Percentiles rank a stretch among this genome's conserved stretches.
These are phyloP conservation scores for Dipodomys ordii DNA, from an alignment of 2,113 vertebrate species.

Conservation along the genomic window DNA sequence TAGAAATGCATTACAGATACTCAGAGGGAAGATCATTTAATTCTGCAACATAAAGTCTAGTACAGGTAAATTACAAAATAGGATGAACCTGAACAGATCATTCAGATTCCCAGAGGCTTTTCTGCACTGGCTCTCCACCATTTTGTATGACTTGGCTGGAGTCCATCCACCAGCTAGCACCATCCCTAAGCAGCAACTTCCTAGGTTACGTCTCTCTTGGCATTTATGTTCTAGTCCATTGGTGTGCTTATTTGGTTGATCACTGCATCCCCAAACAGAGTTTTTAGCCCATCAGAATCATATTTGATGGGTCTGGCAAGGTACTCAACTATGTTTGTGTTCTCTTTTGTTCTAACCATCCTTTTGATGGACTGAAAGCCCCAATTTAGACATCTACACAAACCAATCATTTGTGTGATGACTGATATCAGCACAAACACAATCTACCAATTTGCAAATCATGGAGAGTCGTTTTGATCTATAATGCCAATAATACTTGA, in stretches of 20 bases:
- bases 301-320: conserved; percentile 51
- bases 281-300: conserved; percentile 16
- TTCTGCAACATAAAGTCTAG: background rate
- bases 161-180: background rate
- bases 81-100: background rate
- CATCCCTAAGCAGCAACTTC: conserved; percentile 28
- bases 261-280: conserved; percentile 21
- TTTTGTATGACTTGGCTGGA: background rate
- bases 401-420: background rate
- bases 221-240: conserved; percentile 43
- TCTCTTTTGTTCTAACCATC: conserved; percentile 27
- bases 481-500: background rate
- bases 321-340: conserved; percentile 29
- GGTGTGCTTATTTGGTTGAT: conserved; percentile 50
- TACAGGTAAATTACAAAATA: background rate
- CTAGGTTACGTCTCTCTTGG: conserved; percentile 50
- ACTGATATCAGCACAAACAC: background rate
- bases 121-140: background rate
- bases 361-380: background rate
- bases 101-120: background rate
- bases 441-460: background rate
- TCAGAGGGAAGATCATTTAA: background rate
- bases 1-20: background rate
- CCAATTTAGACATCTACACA: background rate
- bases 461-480: background rate